A percentile compares a stretch with the other conserved stretches of the same genome.
These are phyloP conservation scores for Bembecia ichneumoniformis DNA, from an alignment of 2,888 invertebrate genomes.

Conservation along the genomic window DNA sequence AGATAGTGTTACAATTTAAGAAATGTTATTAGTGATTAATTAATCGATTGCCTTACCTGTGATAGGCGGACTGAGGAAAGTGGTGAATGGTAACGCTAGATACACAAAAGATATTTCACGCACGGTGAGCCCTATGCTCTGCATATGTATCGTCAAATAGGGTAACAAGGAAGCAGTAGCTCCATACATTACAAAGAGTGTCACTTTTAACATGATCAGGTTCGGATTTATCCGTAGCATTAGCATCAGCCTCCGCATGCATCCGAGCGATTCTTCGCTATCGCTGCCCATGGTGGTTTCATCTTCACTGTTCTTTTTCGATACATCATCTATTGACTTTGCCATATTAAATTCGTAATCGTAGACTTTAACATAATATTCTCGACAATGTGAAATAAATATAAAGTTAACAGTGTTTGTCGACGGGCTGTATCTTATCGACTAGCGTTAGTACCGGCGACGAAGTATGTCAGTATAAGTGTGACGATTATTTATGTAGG, in stretches of 20 bases:
- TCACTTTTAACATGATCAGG: conserved; percentile 84
- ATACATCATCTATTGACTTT: conserved; percentile 41
- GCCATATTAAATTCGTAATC: conserved; percentile 26
- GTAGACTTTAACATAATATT: background rate
- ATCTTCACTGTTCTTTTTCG: conserved; percentile 62
- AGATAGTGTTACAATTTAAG: background rate
- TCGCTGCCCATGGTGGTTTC: conserved; percentile 59
- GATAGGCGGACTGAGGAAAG: conserved; percentile 87
- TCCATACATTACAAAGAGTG: conserved; percentile 87
- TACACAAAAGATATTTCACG: conserved; percentile 91
- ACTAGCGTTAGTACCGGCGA: conserved; percentile 48
- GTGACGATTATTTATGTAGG: conserved; percentile 53
- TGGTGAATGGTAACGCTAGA: conserved; percentile 87
- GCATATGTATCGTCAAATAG: conserved; percentile 92
- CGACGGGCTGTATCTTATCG: conserved; percentile 57
- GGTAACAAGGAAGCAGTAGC: conserved; percentile 88
- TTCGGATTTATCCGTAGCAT: conserved; percentile 80
- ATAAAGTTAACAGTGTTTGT: conserved; percentile 42
- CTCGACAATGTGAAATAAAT: background rate
- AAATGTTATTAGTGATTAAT: background rate
- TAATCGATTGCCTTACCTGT: conserved; percentile 72
- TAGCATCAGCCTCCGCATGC: conserved; percentile 56
- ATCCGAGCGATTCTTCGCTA: conserved; percentile 43
- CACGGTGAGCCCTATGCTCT: conserved; percentile 87
- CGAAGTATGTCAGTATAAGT: conserved; percentile 30